Base-by-base conservation (phyloP, 1,140 invertebrate species). In the Drosophila ercepeae region DNA sequence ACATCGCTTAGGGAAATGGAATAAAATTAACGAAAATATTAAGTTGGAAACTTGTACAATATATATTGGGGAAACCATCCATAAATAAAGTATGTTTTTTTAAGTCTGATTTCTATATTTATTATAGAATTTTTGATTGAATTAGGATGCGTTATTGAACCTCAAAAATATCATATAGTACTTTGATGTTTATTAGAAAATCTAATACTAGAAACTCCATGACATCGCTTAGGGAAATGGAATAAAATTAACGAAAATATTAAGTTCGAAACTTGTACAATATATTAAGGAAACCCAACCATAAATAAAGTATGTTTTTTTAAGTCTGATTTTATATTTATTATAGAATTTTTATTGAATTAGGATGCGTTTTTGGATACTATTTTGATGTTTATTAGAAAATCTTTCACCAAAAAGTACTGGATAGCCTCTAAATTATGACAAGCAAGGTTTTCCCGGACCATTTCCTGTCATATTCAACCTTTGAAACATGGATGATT, bases 251-350 rank as follows among this genome's bases (percentile, higher is more conserved):
- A 25, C 9, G 27, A 45, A 60, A 44, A 57, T 59, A 21, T 27
- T 8, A 46, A 48, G 25, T 8, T n/a, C 41, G 4, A 64, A 46
- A 64, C n/a, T n/a, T n/a, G n/a, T n/a, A n/a, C n/a, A n/a, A n/a
- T 64, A 60, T 60, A 64, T 64, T 64, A 60, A 51, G 25, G 27
- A 46, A 44, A 65, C 25, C 51, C 63, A 25, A 4, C 8, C 36
- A 65, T 67, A 65, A 51, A 64, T 64, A 32, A 32, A 32, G 29
- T 32, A 32, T 32, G 9, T 32, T 39, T 39, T 39, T 14, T 39
- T 14, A 6, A 7, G 6, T 39, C n/a, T 39, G 14, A 14, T 8
- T 16, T 48, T 65, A 45, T 67, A 67, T 65, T 65, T 52, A 52
- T 14, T 23, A 13, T 7, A n/a, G 19, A 32, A 32, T 44, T 27